Evolutionary conservation across 2,113 vertebrate species (phyloP), one percentile per base, ranked within the genome.

Genomic region (Seriola aureovittata): DNA sequence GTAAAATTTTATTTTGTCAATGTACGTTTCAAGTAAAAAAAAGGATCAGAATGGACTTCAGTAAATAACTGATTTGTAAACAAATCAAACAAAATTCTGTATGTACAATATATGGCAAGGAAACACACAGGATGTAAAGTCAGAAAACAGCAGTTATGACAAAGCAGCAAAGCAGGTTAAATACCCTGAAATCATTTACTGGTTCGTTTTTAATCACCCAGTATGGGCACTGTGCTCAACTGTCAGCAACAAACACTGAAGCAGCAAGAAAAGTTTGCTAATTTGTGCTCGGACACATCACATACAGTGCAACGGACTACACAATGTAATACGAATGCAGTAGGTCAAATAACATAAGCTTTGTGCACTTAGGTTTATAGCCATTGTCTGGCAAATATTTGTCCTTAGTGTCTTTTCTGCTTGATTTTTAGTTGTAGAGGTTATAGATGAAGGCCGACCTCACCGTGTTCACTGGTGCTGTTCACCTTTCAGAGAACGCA

Each of bases 281-380:
- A 40, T 78, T 58, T 83, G 80, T 84, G 85, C 80, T 81, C 62
- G 46, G 42, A 25, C 32, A 59, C 34, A 50, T 78, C 19, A 65
- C 59, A 38, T 10, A 84, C 32, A 67, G 36, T 52, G 12, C 58
- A 40, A 4, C 19, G 40, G 40, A 16, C 12, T 57, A 8, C 38
- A 44, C 9, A 42, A 29, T 67, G 55, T 40, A n/a, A 23, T 10
- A 78, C 21, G 29, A 76, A 68, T 8, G 5, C 16, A 48, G 46
- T 16, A 14, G 21, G 16, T 62, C 21, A 67, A 48, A 72, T 69
- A 1, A n/a, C 10, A 11, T 25, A 13, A 69, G 13, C 66, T 48
- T 69, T 81, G 84, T 85, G 79, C 80, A 77, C 58, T 78, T 55
- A 16, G 32, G 8, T 79, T 67, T 68, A 34, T 8, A 16, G 59